A percentile compares a stretch with the other conserved stretches of the same genome.
Evolutionary conservation across 64 coral and sea anemone genomes (phyloP).

Genomic region (Pachyseris speciosa): DNA sequence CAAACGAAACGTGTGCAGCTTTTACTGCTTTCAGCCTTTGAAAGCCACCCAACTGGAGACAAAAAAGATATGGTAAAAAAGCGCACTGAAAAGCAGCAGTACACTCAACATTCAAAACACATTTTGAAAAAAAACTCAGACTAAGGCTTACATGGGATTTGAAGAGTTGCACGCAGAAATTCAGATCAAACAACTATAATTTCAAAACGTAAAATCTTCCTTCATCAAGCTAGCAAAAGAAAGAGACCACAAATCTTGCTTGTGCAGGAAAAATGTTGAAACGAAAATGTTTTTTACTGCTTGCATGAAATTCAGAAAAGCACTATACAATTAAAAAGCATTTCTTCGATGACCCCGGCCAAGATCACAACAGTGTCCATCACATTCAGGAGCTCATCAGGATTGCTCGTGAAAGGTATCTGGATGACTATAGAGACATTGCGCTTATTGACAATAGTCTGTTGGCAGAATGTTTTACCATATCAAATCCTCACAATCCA

Average conservation of each 20-base stretch:
- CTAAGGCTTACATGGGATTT: constrained; percentile 24
- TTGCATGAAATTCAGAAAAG: constrained; percentile 78
- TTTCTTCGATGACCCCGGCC: background rate
- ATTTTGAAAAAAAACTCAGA: no score
- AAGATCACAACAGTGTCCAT: no score
- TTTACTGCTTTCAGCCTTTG: no score
- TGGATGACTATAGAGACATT: no score
- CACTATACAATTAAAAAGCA: constrained; percentile 11
- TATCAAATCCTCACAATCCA: no score
- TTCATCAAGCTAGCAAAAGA: constrained; percentile 58
- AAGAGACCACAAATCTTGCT: constrained; percentile 64
- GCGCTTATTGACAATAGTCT: no score
- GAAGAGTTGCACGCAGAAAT: background rate
- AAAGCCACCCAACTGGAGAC: constrained; percentile 59
- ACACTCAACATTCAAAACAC: constrained; percentile 33
- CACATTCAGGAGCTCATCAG: constrained; percentile 1
- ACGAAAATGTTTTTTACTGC: constrained; percentile 59
- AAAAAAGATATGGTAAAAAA: background rate
- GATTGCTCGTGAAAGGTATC: no score
- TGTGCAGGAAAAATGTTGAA: constrained; percentile 76
- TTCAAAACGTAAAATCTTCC: constrained; percentile 35
- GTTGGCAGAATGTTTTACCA: no score
- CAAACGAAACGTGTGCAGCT: no score
- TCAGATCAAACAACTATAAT: constrained; percentile 18
- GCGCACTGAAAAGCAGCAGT: constrained; percentile 1